Evolutionary conservation across 2,797 vertebrate genomes (phyloP), one percentile per base, ranked within the genome.

Genomic region (Danio tinwini): DNA sequence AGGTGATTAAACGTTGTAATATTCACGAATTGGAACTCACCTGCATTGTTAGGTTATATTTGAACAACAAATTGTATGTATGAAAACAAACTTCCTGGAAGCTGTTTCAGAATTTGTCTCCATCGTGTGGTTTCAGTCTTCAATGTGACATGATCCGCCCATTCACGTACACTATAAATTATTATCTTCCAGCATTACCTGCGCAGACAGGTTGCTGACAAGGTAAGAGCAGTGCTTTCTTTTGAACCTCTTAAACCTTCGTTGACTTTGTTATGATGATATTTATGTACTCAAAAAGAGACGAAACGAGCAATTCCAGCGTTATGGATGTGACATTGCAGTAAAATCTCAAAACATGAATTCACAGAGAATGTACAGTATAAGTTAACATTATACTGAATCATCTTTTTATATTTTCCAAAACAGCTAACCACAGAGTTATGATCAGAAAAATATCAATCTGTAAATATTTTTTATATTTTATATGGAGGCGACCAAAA

Each of bases 41-140:
- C 17, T 56, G 13, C 53, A 10, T 5, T 47, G 13, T 10, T 29
- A 21, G 4, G 9, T 4, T 5, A 19, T 17, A 17, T 6, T 6
- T 13, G 5, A 8, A 3, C 13, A 45, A 44, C 19, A 58, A 9
- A 58, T 58, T 6, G 3, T 37, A 5, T 1, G 53, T 11, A 44
- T 12, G 19, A 50, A 29, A 40, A 62, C 45, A 2, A 21, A 53
- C 13, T 5, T 16, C 4, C 64, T 21, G 1, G 16, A 5, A 53
- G 19, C 19, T 50, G n/a, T 8, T 61, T 13, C 37, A 55, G 47
- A 72, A 17, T 82, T 73, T 78, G 81, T 75, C 76, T 79, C 81
- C 76, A 68, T 79, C 81, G 6, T 74, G 63, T 56, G 81, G 69
- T 45, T n/a, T 7, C 16, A 17, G 16, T 59, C 13, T 14, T 47